Conservation (phyloP, 2,888 invertebrate species). For the Metacarcinus magister region DNA sequence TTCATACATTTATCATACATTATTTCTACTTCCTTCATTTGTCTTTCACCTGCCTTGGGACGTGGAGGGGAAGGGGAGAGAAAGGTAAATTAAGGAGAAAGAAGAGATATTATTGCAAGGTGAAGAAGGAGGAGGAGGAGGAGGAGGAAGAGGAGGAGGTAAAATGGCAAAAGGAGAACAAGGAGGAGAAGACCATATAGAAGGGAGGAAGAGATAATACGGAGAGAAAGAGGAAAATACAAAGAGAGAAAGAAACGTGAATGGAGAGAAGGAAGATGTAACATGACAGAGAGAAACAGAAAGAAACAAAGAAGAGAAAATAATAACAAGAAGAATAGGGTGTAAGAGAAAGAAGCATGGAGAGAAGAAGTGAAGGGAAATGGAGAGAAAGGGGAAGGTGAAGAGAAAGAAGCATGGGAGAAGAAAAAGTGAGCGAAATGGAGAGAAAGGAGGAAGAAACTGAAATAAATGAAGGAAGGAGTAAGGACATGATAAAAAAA, state of each 20-base stretch:
- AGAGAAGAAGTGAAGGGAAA: neutral
- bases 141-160: neutral
- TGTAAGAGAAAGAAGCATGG: neutral
- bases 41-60: neutral
- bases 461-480: no score
- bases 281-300: neutral
- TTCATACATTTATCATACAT: constrained; percentile 22
- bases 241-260: neutral
- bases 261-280: neutral
- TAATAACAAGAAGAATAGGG: neutral
- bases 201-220: neutral
- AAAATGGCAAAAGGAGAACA: neutral
- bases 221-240: constrained; percentile 26
- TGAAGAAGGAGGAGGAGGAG: neutral
- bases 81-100: neutral
- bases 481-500: no score
- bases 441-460: neutral
- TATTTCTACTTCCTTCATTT: neutral
- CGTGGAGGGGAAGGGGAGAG: neutral
- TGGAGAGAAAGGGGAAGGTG: neutral
- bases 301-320: neutral
- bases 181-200: neutral
- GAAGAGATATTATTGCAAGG: neutral
- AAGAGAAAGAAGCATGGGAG: neutral
- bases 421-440: neutral